Evolutionary conservation across 2,797 vertebrate species (phyloP), one percentile per base, ranked within the genome.

Genomic region (Sebastes matsubarae): DNA sequence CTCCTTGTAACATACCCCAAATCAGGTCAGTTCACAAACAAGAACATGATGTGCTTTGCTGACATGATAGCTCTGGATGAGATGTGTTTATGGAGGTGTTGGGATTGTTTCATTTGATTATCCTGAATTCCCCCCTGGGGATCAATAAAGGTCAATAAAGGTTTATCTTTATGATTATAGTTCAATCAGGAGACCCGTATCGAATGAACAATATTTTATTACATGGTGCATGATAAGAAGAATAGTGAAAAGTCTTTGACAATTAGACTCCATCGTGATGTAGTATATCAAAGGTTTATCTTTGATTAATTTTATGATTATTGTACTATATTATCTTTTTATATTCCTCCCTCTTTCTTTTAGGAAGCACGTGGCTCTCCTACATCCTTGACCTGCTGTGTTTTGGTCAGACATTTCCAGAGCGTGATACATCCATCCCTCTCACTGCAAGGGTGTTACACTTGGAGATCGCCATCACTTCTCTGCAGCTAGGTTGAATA

Each of bases 311-410:
- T 36, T 34, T 3, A 11, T 36, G 34, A 11, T 36, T 36, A 36
- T 36, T 4, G 34, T 38, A 57, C 6, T 11, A 10, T n/a, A 22
- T 75, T 50, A 9, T 14, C 13, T 13, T 14, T 24, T 46, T 27
- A 11, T 32, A 12, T 55, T 38, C 10, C 10, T n/a, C 4, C 1
- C 1, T 27, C 10, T 32, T 22, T 75, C 20, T 27, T 61, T 61
- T 14, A 95, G 95, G 92, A 65, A 93, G 79, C 36, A 95, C 94
- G 1, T 95, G 95, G 95, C 77, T 91, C 27, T 92, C 90, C 4
- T 89, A 90, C 52, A 94, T 96, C 5, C 68, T 95, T 8, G 94
- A 95, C 74, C 86, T 94, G 29, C 73, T 95, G 34, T 87, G 93
- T 79, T 96, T 95, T 79, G 86, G 88, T 32, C 80, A 89, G 36